Evolutionary conservation across 1,140 invertebrate genomes (phyloP).

Genomic region (Steinernema khuongi): DNA sequence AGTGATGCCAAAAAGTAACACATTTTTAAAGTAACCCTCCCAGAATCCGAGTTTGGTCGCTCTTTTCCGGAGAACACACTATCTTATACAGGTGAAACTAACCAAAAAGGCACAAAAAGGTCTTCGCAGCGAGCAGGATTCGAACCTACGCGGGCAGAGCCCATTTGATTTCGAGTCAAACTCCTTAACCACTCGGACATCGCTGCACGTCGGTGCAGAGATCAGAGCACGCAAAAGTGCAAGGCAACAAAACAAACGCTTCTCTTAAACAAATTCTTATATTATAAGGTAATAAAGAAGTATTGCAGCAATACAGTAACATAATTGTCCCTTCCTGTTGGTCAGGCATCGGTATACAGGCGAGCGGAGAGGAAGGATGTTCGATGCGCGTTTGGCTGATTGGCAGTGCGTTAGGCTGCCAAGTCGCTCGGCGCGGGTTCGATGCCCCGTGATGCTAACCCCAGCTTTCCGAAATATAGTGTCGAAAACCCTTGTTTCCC

Average conservation of each 20-base stretch:
- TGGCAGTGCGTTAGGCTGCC: constrained; percentile 9
- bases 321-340: not conserved
- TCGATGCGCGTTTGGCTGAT: not conserved
- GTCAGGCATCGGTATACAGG: not conserved
- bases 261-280: too few species aligned
- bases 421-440: not conserved
- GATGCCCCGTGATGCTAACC: constrained; percentile 14
- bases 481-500: not conserved
- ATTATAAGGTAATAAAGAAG: too few species aligned
- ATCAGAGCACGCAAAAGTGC: not conserved
- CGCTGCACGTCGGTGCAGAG: not conserved
- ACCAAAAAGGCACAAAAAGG: not conserved
- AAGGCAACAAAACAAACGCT: too few species aligned
- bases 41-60: too few species aligned
- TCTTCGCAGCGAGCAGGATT: constrained; percentile 27
- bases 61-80: too few species aligned
- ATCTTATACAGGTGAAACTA: not conserved
- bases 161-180: constrained; percentile 31
- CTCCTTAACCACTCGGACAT: constrained; percentile 32
- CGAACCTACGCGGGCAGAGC: constrained; percentile 34
- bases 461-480: constrained; percentile 11
- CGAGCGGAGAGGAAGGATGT: too few species aligned
- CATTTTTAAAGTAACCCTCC: too few species aligned
- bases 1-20: too few species aligned
- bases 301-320: too few species aligned